A percentile compares a stretch with the other conserved stretches of the same genome.
These are phyloP conservation scores for Rotaria magnacalcarata DNA, from an alignment of 2,888 invertebrate species.

Conservation along the genomic window DNA sequence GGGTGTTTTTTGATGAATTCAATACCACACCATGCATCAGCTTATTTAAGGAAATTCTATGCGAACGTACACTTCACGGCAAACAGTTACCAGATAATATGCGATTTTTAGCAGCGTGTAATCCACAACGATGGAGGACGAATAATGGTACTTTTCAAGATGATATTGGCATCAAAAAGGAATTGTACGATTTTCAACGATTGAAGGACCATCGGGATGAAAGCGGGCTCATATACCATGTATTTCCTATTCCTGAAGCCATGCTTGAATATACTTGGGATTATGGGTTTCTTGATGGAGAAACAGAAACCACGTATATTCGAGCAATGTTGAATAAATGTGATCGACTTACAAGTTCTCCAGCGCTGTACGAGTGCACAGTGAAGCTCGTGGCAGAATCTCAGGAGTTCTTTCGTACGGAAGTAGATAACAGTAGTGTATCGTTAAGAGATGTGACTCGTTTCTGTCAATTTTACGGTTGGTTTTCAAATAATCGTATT, in stretches of 20 bases:
- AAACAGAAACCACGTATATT: constrained; percentile 8
- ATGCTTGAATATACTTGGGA: constrained; percentile 39
- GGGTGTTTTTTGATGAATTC: constrained; percentile 53
- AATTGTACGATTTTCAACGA: constrained; percentile 20
- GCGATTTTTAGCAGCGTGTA: constrained; percentile 55
- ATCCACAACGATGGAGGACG: constrained; percentile 55
- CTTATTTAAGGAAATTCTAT: constrained; percentile 56
- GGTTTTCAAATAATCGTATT: too few species aligned
- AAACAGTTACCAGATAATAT: constrained; percentile 50
- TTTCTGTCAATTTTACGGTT: constrained; percentile 4
- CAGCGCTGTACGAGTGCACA: background rate
- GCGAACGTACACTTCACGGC: constrained; percentile 53
- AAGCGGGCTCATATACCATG: constrained; percentile 33
- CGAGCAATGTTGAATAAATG: background rate
- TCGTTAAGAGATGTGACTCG: constrained; percentile 26
- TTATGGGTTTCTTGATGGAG: constrained; percentile 24
- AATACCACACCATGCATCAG: constrained; percentile 56
- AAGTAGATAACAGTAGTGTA: constrained; percentile 36
- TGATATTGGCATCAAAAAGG: constrained; percentile 36
- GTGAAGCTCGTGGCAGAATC: background rate
- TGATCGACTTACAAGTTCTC: background rate
- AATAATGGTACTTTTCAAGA: background rate
- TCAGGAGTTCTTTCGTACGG: constrained; percentile 21
- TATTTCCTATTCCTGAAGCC: constrained; percentile 32
- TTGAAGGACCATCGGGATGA: background rate